phyloP scores from a whole-genome alignment of 2,888 invertebrate genomes.

The Leptinotarsa peninsularis region DNA sequence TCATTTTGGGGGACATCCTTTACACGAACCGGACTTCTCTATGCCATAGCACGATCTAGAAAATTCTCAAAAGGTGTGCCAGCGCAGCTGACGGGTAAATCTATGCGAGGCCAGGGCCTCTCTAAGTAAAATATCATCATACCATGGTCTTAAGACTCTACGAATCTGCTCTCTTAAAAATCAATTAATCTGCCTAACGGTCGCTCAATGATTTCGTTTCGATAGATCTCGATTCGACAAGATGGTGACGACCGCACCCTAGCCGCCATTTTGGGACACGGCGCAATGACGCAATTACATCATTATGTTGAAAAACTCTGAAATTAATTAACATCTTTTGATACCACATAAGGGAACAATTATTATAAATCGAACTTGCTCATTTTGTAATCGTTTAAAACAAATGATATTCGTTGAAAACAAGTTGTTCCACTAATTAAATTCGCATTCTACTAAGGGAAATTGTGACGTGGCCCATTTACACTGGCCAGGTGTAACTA shows the following conservation, averaged over 20 bases:
- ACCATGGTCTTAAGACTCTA: constrained; percentile 30
- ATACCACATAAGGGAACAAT: constrained; percentile 23
- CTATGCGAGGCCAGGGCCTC: constrained; percentile 34
- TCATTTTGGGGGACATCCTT: constrained; percentile 30
- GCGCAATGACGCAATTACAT: constrained; percentile 28
- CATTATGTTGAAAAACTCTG: constrained; percentile 36
- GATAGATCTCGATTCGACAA: constrained; percentile 24
- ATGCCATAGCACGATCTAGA: constrained; percentile 36
- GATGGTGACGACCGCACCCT: constrained; percentile 37
- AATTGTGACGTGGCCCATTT: constrained; percentile 25
- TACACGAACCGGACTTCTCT: constrained; percentile 28
- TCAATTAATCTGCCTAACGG: constrained; percentile 25
- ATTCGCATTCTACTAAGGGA: constrained; percentile 5
- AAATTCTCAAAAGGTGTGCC: constrained; percentile 36
- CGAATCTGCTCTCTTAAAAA: constrained; percentile 9
- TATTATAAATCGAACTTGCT: constrained; percentile 30
- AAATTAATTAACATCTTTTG: constrained; percentile 39
- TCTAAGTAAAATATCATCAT: constrained; percentile 33
- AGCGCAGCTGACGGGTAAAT: constrained; percentile 27
- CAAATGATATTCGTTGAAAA: neutral
- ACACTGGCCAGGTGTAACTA: constrained; percentile 41
- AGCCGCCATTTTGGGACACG: constrained; percentile 38
- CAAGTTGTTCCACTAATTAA: neutral
- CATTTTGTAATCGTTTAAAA: constrained; percentile 28
- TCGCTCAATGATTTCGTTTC: constrained; percentile 19